These are phyloP conservation scores for Piliocolobus tephrosceles DNA, from an alignment of 2,113 vertebrate genomes.

Conservation along the genomic window DNA sequence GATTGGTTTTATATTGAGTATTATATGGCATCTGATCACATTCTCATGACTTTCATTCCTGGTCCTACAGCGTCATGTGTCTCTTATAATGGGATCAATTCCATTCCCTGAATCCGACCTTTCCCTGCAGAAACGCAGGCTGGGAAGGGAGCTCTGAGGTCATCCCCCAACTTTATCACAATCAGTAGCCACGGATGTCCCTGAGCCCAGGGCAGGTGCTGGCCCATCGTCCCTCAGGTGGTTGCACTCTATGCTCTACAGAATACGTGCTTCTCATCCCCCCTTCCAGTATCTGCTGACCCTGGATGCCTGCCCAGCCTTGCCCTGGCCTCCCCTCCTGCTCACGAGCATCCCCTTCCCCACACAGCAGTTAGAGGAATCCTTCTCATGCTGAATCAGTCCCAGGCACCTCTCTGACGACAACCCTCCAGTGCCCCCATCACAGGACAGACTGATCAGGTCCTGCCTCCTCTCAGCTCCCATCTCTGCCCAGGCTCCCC, in stretches of 20 bases:
- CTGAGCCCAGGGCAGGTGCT: neutral
- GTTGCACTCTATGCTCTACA: neutral
- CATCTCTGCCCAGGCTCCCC: neutral
- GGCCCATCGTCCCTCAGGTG: fast-evolving
- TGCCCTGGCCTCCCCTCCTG: neutral
- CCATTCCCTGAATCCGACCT: neutral
- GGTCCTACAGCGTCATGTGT: neutral
- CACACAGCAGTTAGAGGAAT: fast-evolving
- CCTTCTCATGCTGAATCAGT: neutral
- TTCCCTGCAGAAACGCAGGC: neutral
- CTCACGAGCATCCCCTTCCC: neutral
- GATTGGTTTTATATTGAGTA: neutral
- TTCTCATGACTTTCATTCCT: neutral
- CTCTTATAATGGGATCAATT: neutral
- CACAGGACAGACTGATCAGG: neutral
- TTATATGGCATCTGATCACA: neutral
- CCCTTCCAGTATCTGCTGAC: neutral
- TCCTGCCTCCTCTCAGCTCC: neutral
- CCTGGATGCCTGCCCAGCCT: neutral
- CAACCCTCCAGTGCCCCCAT: neutral
- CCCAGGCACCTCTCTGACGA: neutral
- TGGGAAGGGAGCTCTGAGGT: neutral
- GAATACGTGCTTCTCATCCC: fast-evolving
- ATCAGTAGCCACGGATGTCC: neutral
- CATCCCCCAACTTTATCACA: neutral